Base-by-base conservation (phyloP, 2,113 vertebrate genomes). In the Amphiprion percula region DNA sequence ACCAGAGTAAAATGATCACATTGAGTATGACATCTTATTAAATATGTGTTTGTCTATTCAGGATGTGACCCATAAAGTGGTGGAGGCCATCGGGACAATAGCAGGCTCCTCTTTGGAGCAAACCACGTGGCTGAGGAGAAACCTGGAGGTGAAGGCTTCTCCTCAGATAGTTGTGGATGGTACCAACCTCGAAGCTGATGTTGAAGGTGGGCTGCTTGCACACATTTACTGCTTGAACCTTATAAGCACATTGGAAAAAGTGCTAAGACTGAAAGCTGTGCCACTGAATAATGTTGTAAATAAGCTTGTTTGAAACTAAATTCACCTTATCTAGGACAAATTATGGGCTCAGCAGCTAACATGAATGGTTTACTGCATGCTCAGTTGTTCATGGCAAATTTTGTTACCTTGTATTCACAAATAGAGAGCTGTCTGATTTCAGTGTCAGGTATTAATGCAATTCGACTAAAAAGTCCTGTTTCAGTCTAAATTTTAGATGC, bases 11-110 rank as follows among this genome's bases (percentile, higher is more conserved):
- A 30, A 30, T 50, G 23, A 54, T 64, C 37, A n/a, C 21, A 24
- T 30, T 14, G 41, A 28, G 37, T 30, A 24, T 19, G 37, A 15
- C 24, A 46, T 71, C 16, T 37, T 37, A 37, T 1, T 10, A 30
- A 72, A 15, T 73, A 47, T 12, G 12, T 14, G 6, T 47, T 10
- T 74, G 10, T 54, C 16, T 84, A 0, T 68, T 79, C 80, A 99
- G 98, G 98, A 99, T 44, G 97, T 99, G 67, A 99, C 98, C 1
- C 97, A 99, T 90, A 99, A 99, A 93, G 95, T 99, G 63, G 98
- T 99, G 71, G 98, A 99, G 92, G 97, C 98, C 68, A 96, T 99
- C 19, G 97, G 96, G 26, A 98, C 95, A 1, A 96, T 99, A 47
- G 98, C 98, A 62, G 98, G 98, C 26, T 99, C 98, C 47, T 99